A percentile compares a stretch with the other conserved stretches of the same genome.
Conservation (phyloP, 2,113 vertebrate species). For the Microtus montanus region DNA sequence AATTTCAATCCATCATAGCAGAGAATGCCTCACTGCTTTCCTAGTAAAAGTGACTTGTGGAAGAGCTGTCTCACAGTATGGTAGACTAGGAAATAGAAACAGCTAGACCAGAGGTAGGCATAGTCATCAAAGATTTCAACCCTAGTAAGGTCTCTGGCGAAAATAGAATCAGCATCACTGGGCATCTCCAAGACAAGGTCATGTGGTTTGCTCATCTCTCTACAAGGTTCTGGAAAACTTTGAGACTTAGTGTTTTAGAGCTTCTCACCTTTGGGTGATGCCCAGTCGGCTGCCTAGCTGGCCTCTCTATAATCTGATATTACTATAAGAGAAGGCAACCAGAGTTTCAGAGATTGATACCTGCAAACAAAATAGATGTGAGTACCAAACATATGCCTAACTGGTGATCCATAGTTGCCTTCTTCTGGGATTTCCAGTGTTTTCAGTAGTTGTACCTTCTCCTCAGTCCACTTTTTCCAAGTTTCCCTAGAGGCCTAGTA, state of each 20-base stretch:
- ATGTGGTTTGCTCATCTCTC: neutral
- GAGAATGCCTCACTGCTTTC: neutral
- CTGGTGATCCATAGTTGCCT: neutral
- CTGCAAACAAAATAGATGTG: neutral
- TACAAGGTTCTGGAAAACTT: neutral
- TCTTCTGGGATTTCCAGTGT: neutral
- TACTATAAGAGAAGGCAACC: neutral
- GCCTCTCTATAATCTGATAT: neutral
- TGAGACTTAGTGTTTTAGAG: neutral
- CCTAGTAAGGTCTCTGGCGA: neutral
- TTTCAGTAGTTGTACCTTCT: neutral
- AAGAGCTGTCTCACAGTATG: neutral
- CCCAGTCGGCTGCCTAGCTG: neutral
- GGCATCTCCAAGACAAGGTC: neutral
- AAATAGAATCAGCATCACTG: no score
- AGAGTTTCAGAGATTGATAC: neutral
- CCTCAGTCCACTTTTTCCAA: neutral
- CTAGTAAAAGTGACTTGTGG: neutral
- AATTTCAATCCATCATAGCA: neutral
- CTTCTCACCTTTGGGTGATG: neutral
- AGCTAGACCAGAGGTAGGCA: neutral
- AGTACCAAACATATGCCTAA: neutral
- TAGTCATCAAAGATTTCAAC: neutral
- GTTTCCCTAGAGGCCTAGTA: neutral
- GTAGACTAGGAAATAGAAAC: neutral